Conservation (phyloP, 2,113 vertebrate genomes). For the Columba livia region DNA sequence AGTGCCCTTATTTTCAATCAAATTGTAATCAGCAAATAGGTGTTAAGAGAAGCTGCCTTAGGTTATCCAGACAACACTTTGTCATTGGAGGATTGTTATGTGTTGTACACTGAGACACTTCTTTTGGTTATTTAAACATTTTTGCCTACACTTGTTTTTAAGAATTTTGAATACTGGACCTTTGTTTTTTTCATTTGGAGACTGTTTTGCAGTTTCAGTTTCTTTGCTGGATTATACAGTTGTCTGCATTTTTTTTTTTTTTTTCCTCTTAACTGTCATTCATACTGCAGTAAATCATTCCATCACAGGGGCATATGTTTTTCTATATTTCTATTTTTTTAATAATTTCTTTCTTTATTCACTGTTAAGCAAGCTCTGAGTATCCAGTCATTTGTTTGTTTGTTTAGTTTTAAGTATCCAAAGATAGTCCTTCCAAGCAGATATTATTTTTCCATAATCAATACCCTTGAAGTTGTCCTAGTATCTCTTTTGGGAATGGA, state of each 20-base stretch:
- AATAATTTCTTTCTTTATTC: background rate
- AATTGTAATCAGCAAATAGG: background rate
- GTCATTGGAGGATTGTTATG: background rate
- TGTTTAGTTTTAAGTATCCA: background rate
- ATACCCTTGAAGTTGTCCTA: background rate
- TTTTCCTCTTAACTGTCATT: background rate
- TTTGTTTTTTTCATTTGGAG: background rate
- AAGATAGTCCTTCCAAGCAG: background rate
- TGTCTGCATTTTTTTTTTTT: background rate
- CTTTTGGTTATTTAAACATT: background rate
- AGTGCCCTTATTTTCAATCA: background rate
- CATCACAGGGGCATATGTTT: background rate
- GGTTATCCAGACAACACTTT: background rate
- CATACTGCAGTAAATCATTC: background rate
- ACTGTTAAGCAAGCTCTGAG: background rate
- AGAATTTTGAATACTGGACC: background rate
- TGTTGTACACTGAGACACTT: background rate
- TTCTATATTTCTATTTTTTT: background rate
- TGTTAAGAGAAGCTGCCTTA: background rate
- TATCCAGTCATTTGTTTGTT: background rate
- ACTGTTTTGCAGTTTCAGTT: background rate
- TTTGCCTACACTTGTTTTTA: background rate
- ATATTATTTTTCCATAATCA: background rate
- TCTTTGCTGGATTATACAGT: background rate
- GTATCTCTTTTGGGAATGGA: background rate